Percentiles rank a stretch among this genome's conserved stretches.
Evolutionary conservation across 2,113 vertebrate genomes (phyloP).

Genomic region (Diphyllodes magnificus): DNA sequence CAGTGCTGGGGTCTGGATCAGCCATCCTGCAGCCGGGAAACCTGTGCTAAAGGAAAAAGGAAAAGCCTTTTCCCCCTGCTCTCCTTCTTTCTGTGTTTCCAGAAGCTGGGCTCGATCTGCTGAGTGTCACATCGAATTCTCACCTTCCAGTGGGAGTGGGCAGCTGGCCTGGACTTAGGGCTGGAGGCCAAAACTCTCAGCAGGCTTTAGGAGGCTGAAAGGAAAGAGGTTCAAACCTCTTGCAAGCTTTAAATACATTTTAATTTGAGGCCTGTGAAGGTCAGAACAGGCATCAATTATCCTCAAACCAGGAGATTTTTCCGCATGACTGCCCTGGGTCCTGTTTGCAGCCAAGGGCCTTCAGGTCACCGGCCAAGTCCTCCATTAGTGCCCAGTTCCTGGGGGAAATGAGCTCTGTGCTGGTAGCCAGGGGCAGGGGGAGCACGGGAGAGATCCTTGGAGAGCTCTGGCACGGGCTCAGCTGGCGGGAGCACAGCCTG

Average conservation of each 20-base stretch:
- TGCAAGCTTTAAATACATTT: not conserved
- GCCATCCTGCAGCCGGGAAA: not conserved
- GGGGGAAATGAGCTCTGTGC: not conserved
- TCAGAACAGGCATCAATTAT: not conserved
- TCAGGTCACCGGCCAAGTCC: not conserved
- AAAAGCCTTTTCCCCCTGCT: not conserved
- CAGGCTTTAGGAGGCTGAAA: not conserved
- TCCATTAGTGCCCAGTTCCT: not conserved
- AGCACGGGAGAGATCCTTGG: not conserved
- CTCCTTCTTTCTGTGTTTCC: not conserved
- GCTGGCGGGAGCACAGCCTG: not conserved
- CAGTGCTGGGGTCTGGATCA: fast-evolving
- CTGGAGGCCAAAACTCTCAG: not conserved
- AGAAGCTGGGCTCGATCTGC: not conserved
- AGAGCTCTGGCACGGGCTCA: not conserved
- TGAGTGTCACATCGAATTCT: not conserved
- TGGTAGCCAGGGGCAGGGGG: not conserved
- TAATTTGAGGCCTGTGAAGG: not conserved
- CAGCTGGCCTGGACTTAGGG: too few species aligned
- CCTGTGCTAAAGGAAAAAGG: not conserved
- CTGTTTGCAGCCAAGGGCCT: not conserved
- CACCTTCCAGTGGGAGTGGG: fast-evolving
- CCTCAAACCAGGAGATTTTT: not conserved
- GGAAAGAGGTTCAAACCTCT: not conserved
- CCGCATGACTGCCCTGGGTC: not conserved